Conservation (phyloP, 2,888 invertebrate species). For the Glaucopsyche alexis region DNA sequence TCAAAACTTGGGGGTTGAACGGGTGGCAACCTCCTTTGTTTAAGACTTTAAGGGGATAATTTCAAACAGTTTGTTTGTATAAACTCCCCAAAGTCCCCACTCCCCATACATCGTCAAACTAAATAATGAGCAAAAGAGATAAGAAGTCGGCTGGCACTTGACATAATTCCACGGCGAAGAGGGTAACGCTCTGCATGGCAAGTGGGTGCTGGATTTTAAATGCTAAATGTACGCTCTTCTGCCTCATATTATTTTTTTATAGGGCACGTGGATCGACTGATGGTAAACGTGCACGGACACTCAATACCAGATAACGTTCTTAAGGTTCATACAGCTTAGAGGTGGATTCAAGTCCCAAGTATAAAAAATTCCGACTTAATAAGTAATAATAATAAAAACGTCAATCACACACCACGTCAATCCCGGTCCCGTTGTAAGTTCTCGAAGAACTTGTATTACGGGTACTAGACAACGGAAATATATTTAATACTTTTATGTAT, state of each 20-base stretch:
- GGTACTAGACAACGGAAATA: no score
- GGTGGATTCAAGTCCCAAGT: no score
- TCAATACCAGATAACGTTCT: no score
- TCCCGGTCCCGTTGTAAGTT: no score
- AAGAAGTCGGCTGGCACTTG: background rate
- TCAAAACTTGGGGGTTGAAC: no score
- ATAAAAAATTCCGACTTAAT: no score
- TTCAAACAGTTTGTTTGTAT: background rate
- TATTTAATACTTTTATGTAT: no score
- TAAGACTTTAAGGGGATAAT: background rate
- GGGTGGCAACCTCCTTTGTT: no score
- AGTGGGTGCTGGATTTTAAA: background rate
- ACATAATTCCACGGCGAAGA: background rate
- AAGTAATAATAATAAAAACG: no score
- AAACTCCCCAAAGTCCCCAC: conserved; percentile 21
- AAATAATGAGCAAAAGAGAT: conserved; percentile 14
- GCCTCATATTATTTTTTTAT: background rate
- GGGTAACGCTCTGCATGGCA: background rate
- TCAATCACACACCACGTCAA: no score
- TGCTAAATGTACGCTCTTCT: background rate
- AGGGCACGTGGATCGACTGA: background rate
- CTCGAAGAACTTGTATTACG: no score
- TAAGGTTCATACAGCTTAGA: no score
- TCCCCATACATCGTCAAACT: conserved; percentile 14
- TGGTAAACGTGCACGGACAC: background rate